These are phyloP conservation scores for Ataeniobius toweri DNA, from an alignment of 2,797 vertebrate genomes.

Conservation along the genomic window DNA sequence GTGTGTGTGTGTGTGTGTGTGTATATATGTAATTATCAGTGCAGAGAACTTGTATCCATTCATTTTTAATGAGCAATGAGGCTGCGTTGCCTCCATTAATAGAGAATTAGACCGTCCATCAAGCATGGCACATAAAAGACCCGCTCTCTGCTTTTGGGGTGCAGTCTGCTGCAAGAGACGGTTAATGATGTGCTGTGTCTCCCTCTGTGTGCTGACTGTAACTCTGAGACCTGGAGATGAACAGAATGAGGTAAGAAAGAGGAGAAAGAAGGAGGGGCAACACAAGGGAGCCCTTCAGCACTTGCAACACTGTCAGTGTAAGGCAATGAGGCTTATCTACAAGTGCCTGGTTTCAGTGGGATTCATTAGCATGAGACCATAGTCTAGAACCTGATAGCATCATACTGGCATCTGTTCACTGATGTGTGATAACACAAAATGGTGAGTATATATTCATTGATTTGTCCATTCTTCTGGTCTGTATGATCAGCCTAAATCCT, in stretches of 20 bases:
- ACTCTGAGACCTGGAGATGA: constrained; percentile 58
- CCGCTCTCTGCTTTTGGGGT: constrained; percentile 55
- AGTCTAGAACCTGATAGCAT: constrained; percentile 50
- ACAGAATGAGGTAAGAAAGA: constrained; percentile 40
- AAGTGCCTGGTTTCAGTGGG: constrained; percentile 67
- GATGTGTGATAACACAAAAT: constrained; percentile 15
- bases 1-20: constrained; percentile 67
- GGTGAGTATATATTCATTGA: constrained; percentile 3
- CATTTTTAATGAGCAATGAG: constrained; percentile 84
- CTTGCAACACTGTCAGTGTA: constrained; percentile 64
- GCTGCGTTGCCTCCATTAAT: constrained; percentile 79
- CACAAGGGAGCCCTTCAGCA: constrained; percentile 64
- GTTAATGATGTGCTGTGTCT: constrained; percentile 67
- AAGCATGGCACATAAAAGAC: constrained; percentile 71
- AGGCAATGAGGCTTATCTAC: constrained; percentile 70
- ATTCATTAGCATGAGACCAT: constrained; percentile 74
- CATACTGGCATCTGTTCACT: constrained; percentile 30
- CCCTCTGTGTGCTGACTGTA: constrained; percentile 58
- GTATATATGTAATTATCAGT: constrained; percentile 73
- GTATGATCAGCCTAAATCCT: background rate
- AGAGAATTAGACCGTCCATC: constrained; percentile 80
- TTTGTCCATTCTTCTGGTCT: background rate
- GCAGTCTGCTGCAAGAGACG: constrained; percentile 41
- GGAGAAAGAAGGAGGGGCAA: constrained; percentile 22
- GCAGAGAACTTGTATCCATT: constrained; percentile 79